Conservation (phyloP, 2,113 vertebrate species). For the Heteronetta atricapilla region DNA sequence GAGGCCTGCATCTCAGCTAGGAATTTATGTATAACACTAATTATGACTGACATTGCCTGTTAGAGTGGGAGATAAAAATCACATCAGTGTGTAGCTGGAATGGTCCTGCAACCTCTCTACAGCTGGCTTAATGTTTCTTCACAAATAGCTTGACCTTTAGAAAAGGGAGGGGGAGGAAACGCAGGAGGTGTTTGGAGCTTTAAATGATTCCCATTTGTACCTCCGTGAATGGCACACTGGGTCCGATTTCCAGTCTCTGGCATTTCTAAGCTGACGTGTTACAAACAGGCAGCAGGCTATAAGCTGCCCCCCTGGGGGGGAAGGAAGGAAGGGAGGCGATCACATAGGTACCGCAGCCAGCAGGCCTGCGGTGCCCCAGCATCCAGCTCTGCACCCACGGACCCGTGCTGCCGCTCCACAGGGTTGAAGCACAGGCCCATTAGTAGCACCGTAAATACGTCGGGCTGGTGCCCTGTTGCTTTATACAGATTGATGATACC, state of each 20-base stretch:
- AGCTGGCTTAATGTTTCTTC: slow-evolving; percentile 54
- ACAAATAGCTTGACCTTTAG: slow-evolving; percentile 65
- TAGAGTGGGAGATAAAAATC: slow-evolving; percentile 46
- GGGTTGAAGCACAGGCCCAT: background rate
- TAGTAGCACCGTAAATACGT: background rate
- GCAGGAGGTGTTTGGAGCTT: slow-evolving; percentile 1
- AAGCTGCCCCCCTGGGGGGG: background rate
- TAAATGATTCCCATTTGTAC: slow-evolving; percentile 62
- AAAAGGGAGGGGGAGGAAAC: background rate
- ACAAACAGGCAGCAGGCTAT: slow-evolving; percentile 26
- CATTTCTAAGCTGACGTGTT: slow-evolving; percentile 47
- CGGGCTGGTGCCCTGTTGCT: rapidly evolving
- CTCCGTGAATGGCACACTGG: slow-evolving; percentile 37
- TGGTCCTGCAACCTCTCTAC: slow-evolving; percentile 45
- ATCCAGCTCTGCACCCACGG: background rate
- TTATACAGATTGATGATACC: background rate
- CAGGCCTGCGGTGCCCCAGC: background rate
- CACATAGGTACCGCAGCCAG: background rate
- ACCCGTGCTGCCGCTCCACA: rapidly evolving
- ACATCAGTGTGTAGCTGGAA: slow-evolving; percentile 24
- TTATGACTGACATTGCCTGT: slow-evolving; percentile 55
- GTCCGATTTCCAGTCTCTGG: slow-evolving; percentile 40
- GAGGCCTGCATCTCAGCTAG: slow-evolving; percentile 20
- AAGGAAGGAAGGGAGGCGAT: background rate
- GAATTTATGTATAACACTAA: slow-evolving; percentile 30